Evolutionary conservation across 2,797 vertebrate species (phyloP).

Genomic region (Coracias cyanogaster): DNA sequence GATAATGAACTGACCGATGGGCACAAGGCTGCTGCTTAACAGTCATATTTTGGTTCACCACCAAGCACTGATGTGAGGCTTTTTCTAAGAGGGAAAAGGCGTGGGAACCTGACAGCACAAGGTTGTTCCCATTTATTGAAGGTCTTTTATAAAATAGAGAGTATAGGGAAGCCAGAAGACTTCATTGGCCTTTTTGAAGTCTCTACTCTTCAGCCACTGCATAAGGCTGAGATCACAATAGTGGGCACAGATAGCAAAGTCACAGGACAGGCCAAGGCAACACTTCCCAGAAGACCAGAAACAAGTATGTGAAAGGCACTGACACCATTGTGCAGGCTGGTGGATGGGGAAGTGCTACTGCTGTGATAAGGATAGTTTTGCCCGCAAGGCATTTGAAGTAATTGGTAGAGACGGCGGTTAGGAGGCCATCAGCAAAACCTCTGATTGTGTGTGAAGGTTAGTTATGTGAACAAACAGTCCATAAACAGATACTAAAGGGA

Average conservation of each 20-base stretch:
- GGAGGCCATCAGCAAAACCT: neutral
- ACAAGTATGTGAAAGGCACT: neutral
- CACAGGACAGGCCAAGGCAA: neutral
- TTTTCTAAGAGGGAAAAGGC: neutral
- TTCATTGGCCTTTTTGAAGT: accelerated
- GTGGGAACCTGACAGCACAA: neutral
- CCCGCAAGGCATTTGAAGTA: neutral
- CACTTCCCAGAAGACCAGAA: neutral
- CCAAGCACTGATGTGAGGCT: neutral
- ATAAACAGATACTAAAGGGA: neutral
- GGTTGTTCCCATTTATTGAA: neutral
- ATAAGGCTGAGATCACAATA: neutral
- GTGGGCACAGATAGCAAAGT: neutral
- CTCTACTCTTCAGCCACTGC: neutral
- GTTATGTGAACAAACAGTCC: neutral
- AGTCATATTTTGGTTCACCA: neutral
- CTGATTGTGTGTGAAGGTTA: neutral
- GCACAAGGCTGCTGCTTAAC: neutral
- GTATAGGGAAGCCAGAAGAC: neutral
- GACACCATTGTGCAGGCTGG: neutral
- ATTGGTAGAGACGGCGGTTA: neutral
- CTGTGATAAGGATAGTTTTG: neutral
- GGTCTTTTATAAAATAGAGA: neutral
- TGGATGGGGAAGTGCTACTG: neutral
- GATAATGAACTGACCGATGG: neutral